These are phyloP conservation scores for Ambastaia sidthimunki DNA, from an alignment of 2,797 vertebrate genomes.

Conservation along the genomic window DNA sequence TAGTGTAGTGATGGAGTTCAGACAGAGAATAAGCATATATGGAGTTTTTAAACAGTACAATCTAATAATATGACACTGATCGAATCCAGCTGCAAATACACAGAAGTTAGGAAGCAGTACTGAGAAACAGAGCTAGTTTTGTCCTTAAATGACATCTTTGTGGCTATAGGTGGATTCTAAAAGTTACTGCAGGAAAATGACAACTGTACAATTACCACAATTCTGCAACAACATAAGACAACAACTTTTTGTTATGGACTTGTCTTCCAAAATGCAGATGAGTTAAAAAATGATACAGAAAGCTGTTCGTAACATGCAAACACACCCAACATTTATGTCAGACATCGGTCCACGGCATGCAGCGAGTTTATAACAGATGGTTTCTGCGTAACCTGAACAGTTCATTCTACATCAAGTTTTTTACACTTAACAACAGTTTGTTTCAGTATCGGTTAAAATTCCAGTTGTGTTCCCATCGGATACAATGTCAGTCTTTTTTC, in stretches of 20 bases:
- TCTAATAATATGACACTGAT: background rate
- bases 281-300: background rate
- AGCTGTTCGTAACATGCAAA: slow-evolving; percentile 25
- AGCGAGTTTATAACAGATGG: background rate
- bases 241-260: background rate
- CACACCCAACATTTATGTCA: background rate
- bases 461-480: background rate
- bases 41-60: background rate
- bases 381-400: background rate
- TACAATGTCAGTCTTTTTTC: background rate
- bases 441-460: background rate
- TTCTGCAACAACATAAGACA: background rate
- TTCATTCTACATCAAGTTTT: no score
- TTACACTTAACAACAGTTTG: no score
- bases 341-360: slow-evolving; percentile 2
- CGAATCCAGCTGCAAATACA: background rate
- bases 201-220: background rate
- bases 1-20: background rate
- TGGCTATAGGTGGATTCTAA: background rate
- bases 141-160: background rate
- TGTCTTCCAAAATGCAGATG: background rate
- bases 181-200: background rate
- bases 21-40: background rate
- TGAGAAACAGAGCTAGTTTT: background rate
- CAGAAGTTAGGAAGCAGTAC: background rate